These are phyloP conservation scores for Ennomos fuscantarius DNA, from an alignment of 2,888 invertebrate species.

Conservation along the genomic window DNA sequence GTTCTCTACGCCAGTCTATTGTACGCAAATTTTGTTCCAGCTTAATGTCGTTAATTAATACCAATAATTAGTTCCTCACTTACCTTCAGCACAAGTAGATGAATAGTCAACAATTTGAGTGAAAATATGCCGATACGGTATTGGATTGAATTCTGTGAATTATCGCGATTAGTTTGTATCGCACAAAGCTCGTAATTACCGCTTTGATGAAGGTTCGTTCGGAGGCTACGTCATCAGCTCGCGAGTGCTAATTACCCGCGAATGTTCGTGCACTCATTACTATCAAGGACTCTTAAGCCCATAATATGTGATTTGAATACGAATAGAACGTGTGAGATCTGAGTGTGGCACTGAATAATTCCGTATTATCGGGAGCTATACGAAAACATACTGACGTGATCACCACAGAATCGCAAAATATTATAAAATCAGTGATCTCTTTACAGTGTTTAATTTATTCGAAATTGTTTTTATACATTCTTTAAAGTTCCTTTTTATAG, in stretches of 20 bases:
- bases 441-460: too few relatives aligned
- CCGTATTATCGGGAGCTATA: too few relatives aligned
- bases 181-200: slow-evolving; percentile 14
- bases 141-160: neutral
- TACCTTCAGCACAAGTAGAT: neutral
- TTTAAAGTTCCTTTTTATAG: too few relatives aligned
- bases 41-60: too few relatives aligned
- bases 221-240: neutral
- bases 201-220: neutral
- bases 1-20: too few relatives aligned
- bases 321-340: neutral
- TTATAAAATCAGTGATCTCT: too few relatives aligned
- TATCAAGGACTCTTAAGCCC: neutral
- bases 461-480: too few relatives aligned
- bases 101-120: slow-evolving; percentile 2
- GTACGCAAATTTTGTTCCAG: too few relatives aligned
- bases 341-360: too few relatives aligned
- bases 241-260: neutral
- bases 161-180: slow-evolving; percentile 14
- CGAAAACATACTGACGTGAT: too few relatives aligned
- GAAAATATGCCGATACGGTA: slow-evolving; percentile 13
- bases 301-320: neutral
- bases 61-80: too few relatives aligned
- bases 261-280: slow-evolving; percentile 2
- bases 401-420: too few relatives aligned